Percentiles rank a stretch among this genome's conserved stretches.
These are phyloP conservation scores for Hyposoter didymator DNA, from an alignment of 2,888 invertebrate genomes.

Conservation along the genomic window DNA sequence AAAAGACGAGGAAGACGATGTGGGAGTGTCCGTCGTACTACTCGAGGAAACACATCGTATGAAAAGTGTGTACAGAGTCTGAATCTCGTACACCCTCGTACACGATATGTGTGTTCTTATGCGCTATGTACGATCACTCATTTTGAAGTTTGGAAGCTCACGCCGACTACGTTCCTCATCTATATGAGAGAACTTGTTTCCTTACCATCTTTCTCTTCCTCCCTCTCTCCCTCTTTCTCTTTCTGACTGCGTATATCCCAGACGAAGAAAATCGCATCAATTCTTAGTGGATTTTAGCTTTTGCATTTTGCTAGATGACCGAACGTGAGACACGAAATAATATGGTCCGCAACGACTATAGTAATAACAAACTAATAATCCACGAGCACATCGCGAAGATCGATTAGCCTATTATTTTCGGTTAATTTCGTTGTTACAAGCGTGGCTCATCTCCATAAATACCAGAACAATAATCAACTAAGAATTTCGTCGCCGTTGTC, in stretches of 20 bases:
- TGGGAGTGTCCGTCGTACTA: conserved; percentile 80
- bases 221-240: neutral
- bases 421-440: neutral
- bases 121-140: conserved; percentile 78
- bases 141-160: conserved; percentile 78
- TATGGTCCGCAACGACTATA: conserved; percentile 42
- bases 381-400: conserved; percentile 2
- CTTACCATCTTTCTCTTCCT: conserved; percentile 28
- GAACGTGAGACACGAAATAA: conserved; percentile 31
- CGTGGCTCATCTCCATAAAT: neutral
- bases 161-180: conserved; percentile 46
- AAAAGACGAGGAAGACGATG: conserved; percentile 75
- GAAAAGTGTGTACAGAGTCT: conserved; percentile 48
- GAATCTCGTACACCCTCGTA: conserved; percentile 50
- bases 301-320: conserved; percentile 33
- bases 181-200: conserved; percentile 57
- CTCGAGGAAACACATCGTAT: conserved; percentile 25
- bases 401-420: conserved; percentile 3
- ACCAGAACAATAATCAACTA: neutral
- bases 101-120: conserved; percentile 47
- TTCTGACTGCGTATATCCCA: conserved; percentile 17
- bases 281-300: conserved; percentile 59
- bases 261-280: conserved; percentile 43
- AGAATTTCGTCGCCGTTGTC: neutral
- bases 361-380: conserved; percentile 35